phyloP scores from a whole-genome alignment of 2,113 vertebrate species.

The Pluvialis apricaria region DNA sequence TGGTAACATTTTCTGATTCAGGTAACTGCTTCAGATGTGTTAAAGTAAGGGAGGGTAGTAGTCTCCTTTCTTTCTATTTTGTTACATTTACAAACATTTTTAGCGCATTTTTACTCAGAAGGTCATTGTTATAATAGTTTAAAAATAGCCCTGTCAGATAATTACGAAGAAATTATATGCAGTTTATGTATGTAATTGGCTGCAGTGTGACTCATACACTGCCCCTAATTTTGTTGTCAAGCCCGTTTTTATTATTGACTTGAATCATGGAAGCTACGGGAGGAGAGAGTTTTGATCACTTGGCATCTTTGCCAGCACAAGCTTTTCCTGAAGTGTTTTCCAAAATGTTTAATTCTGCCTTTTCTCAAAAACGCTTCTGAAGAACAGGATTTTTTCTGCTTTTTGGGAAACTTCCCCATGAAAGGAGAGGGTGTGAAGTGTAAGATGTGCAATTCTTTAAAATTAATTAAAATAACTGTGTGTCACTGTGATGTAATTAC shows the following conservation, averaged over 20 bases:
- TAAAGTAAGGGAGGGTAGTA: neutral
- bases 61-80: neutral
- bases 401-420: neutral
- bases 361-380: neutral
- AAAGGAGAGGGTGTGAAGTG: neutral
- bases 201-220: neutral
- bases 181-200: neutral
- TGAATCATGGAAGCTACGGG: neutral
- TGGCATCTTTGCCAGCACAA: neutral
- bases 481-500: neutral
- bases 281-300: neutral
- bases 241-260: neutral
- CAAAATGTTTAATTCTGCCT: neutral
- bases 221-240: slow-evolving; percentile 6
- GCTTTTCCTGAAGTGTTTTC: neutral
- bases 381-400: neutral
- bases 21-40: neutral
- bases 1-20: rapidly evolving
- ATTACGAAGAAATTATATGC: neutral
- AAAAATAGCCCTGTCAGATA: neutral
- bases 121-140: neutral
- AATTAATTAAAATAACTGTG: neutral
- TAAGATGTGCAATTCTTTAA: neutral
- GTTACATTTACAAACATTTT: neutral
- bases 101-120: neutral